Conservation (phyloP, 2,113 vertebrate genomes). For the Hypanus sabinus region DNA sequence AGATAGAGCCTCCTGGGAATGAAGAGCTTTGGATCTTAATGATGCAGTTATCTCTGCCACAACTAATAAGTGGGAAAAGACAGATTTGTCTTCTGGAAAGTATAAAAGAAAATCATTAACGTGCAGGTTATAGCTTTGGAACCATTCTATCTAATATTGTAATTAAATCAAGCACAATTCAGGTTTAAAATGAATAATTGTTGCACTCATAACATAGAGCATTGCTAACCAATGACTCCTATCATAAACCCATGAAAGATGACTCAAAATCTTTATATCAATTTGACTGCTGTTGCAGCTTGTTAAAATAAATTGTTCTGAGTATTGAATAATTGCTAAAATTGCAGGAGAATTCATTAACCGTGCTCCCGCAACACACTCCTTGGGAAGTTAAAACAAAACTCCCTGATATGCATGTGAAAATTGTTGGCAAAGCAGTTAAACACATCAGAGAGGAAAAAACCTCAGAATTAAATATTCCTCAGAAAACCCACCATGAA, state of each 20-base stretch:
- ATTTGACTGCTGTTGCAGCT: constrained; percentile 9
- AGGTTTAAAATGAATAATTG: constrained; percentile 15
- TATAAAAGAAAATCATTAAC: constrained; percentile 17
- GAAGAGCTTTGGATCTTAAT: not conserved
- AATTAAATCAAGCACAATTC: constrained; percentile 23
- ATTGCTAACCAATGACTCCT: constrained; percentile 25
- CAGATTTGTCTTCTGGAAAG: constrained; percentile 18
- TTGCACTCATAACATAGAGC: constrained; percentile 11
- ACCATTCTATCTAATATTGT: not conserved
- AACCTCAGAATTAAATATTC: not conserved
- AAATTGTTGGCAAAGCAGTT: constrained; percentile 28
- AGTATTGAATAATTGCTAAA: constrained; percentile 22
- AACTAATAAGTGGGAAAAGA: constrained; percentile 9
- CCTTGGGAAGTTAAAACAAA: constrained; percentile 10
- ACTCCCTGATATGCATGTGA: not conserved
- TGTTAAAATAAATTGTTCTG: constrained; percentile 28
- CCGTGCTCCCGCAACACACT: not conserved
- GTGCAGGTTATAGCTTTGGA: not conserved
- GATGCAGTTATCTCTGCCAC: not conserved
- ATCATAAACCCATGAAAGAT: constrained; percentile 19
- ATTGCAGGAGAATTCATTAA: constrained; percentile 22
- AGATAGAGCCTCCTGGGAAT: not conserved
- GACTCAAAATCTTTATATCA: constrained; percentile 6
- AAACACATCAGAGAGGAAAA: not conserved
- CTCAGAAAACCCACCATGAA: not conserved